Evolutionary conservation across 2,113 vertebrate species (phyloP).

Genomic region (Xenotilapia longispinis): DNA sequence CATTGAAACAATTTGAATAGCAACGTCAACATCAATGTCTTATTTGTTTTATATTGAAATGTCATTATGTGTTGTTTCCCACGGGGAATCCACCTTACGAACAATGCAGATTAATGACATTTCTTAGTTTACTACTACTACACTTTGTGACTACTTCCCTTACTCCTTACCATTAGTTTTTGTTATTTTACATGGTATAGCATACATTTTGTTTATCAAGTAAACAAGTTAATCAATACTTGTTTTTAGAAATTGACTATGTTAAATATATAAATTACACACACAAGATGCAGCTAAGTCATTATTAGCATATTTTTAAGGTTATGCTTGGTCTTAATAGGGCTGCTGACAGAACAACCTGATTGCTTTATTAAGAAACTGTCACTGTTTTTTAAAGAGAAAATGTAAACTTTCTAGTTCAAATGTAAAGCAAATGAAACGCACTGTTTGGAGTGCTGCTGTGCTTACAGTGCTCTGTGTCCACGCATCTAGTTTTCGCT

Average conservation of each 20-base stretch:
- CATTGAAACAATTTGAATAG: neutral
- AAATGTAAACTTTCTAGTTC: neutral
- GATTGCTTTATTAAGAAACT: neutral
- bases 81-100: accelerated
- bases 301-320: neutral
- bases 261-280: neutral
- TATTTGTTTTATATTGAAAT: neutral
- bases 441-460: neutral
- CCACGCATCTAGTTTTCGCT: neutral
- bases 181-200: neutral
- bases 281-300: neutral
- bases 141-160: neutral
- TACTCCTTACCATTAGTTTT: neutral
- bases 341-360: neutral
- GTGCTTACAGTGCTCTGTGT: neutral
- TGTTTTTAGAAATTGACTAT: neutral
- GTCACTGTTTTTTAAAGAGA: neutral
- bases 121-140: neutral
- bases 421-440: neutral
- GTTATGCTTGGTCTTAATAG: neutral
- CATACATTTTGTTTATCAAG: neutral
- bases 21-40: neutral
- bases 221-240: neutral
- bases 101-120: neutral
- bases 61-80: neutral